Conservation (phyloP, 2,797 vertebrate genomes). For the Clangula hyemalis region DNA sequence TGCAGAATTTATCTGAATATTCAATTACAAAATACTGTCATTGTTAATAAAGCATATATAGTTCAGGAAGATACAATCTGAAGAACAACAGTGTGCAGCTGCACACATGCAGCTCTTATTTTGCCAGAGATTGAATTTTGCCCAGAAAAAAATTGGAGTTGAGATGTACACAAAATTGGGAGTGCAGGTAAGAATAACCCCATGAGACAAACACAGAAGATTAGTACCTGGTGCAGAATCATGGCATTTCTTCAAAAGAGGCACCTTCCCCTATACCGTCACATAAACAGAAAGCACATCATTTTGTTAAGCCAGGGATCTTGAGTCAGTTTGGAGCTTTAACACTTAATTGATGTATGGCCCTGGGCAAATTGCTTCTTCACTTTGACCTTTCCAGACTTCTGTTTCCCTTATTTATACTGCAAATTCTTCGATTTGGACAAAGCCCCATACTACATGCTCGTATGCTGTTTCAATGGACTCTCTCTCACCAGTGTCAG, state of each 20-base stretch:
- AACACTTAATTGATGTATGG: background rate
- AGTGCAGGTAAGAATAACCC: background rate
- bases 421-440: background rate
- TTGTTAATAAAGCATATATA: slow-evolving; percentile 46
- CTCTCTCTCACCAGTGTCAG: background rate
- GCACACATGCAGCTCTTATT: background rate
- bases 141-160: background rate
- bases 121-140: slow-evolving; percentile 9
- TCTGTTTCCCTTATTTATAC: slow-evolving; percentile 17
- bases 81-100: background rate
- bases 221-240: background rate
- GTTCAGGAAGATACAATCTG: background rate
- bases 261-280: background rate
- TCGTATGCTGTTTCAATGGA: background rate
- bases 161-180: background rate
- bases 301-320: background rate
- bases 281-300: background rate
- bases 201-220: background rate
- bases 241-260: background rate
- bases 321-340: background rate
- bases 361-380: background rate
- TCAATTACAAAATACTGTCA: slow-evolving; percentile 56
- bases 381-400: slow-evolving; percentile 5
- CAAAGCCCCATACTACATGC: background rate
- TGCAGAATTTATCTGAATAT: slow-evolving; percentile 63